Percentiles rank a stretch among this genome's conserved stretches.
These are phyloP conservation scores for Cerastis leucographa DNA, from an alignment of 2,888 invertebrate species.

Conservation along the genomic window DNA sequence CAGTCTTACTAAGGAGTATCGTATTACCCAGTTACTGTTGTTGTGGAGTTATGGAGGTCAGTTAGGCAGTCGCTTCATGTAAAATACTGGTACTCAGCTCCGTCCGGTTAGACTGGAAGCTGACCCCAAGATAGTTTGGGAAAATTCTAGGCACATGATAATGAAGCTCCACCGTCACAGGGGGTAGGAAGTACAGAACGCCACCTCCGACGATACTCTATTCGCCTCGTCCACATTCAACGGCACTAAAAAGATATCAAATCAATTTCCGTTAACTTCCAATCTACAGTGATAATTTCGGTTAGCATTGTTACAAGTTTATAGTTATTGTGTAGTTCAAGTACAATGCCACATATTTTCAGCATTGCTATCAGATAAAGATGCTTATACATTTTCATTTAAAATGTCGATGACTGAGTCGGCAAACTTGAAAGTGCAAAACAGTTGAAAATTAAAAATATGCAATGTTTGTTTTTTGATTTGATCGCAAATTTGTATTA, in stretches of 20 bases:
- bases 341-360: neutral
- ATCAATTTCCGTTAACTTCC: conserved; percentile 9
- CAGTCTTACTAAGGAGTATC: too few species aligned
- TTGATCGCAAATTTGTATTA: neutral
- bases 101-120: too few species aligned
- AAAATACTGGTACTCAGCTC: too few species aligned
- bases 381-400: neutral
- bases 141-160: too few species aligned
- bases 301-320: neutral
- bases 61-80: too few species aligned
- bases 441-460: neutral
- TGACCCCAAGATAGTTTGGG: too few species aligned
- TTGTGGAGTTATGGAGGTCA: too few species aligned
- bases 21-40: too few species aligned
- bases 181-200: too few species aligned
- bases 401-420: conserved; percentile 4
- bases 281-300: neutral
- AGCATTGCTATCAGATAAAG: conserved; percentile 10
- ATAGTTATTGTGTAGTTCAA: conserved; percentile 16
- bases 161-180: neutral
- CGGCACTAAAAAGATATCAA: neutral
- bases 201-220: too few species aligned
- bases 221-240: neutral
- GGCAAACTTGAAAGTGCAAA: conserved; percentile 22
- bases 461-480: conserved; percentile 14